Conservation (phyloP, 35 echinoderm and acorn worm species). For the Amphiura filiformis region DNA sequence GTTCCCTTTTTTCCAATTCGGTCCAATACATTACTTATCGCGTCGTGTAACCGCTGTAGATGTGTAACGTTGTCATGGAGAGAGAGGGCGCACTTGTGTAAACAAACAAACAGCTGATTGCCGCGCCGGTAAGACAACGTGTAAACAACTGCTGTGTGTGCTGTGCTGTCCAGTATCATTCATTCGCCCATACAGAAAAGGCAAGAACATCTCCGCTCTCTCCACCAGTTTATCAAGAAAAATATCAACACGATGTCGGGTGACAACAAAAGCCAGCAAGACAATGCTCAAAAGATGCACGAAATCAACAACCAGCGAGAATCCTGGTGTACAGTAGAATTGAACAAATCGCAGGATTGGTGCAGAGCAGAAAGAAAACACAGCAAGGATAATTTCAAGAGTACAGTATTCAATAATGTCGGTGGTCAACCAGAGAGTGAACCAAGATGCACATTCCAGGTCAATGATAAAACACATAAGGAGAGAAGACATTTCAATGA, state of each 20-base stretch:
- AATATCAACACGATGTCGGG: neutral
- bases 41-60: no score
- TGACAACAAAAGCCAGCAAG: neutral
- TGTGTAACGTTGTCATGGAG: no score
- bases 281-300: slow-evolving; percentile 59
- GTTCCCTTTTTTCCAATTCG: no score
- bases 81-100: no score
- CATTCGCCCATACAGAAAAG: no score
- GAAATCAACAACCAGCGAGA: slow-evolving; percentile 91
- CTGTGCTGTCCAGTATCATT: no score
- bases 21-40: no score
- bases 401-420: slow-evolving; percentile 62
- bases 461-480: slow-evolving; percentile 82
- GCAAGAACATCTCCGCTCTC: no score
- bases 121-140: no score
- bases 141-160: no score
- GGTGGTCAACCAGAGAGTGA: slow-evolving; percentile 77
- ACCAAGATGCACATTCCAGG: slow-evolving; percentile 87
- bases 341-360: slow-evolving; percentile 77
- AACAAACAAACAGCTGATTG: no score
- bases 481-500: slow-evolving; percentile 88
- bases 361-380: slow-evolving; percentile 86
- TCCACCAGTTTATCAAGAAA: no score
- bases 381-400: slow-evolving; percentile 78
- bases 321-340: slow-evolving; percentile 95